phyloP scores from a whole-genome alignment of 2,888 invertebrate genomes.

The Pelosia muscerda region DNA sequence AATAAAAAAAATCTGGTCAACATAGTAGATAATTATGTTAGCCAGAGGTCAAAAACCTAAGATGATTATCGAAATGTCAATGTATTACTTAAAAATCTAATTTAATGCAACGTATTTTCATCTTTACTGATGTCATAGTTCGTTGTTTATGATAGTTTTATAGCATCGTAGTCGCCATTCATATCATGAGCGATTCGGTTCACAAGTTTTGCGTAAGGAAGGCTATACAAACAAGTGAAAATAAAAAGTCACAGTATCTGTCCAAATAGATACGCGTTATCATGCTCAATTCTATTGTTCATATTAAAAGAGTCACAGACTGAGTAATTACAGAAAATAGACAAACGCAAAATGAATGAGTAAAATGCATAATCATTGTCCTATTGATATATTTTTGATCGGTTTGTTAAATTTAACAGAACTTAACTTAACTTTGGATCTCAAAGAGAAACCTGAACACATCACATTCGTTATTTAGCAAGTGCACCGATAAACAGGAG shows the following conservation, averaged over 20 bases:
- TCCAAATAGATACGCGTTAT: not conserved
- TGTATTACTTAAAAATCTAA: conserved; percentile 31
- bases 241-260: conserved; percentile 3
- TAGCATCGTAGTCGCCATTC: conserved; percentile 18
- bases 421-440: no score
- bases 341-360: not conserved
- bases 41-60: conserved; percentile 48
- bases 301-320: not conserved
- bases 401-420: no score
- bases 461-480: no score
- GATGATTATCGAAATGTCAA: conserved; percentile 38
- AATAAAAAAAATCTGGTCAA: not conserved
- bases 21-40: conserved; percentile 13
- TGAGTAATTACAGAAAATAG: not conserved
- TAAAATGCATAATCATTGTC: no score
- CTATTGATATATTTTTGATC: no score
- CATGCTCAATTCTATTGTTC: not conserved
- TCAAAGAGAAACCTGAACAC: no score
- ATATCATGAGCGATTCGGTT: conserved; percentile 38
- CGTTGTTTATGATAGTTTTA: conserved; percentile 35
- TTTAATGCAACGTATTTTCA: conserved; percentile 29
- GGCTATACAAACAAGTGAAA: not conserved
- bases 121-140: conserved; percentile 34
- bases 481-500: no score
- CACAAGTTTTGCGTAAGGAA: conserved; percentile 35